Conservation (phyloP, 2,797 vertebrate species). For the Enteromius anoplus region DNA sequence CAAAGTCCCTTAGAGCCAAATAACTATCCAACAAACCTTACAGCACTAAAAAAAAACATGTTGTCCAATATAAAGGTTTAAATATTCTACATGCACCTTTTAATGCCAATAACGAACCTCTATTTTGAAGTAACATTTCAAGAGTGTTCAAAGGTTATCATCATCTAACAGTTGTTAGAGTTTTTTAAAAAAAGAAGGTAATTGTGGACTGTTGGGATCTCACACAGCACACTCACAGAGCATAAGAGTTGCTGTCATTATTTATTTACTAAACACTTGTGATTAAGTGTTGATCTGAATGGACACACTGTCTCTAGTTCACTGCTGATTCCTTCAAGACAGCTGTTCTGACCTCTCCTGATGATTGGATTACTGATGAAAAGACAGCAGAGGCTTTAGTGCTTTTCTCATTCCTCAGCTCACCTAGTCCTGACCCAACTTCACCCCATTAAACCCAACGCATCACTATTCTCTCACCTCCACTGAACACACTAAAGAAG, state of each 20-base stretch:
- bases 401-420: conserved; percentile 33
- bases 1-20: background rate
- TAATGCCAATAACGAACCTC: background rate
- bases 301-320: conserved; percentile 1
- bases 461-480: background rate
- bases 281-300: conserved; percentile 13
- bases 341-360: conserved; percentile 26
- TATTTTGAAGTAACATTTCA: background rate
- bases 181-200: background rate
- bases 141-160: background rate
- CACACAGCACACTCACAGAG: background rate
- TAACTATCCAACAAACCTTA: background rate
- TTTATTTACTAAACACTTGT: background rate
- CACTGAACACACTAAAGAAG: background rate
- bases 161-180: background rate
- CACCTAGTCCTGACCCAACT: conserved; percentile 16
- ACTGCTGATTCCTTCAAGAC: conserved; percentile 19
- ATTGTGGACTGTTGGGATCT: background rate
- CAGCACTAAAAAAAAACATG: background rate
- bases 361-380: conserved; percentile 49
- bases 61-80: background rate
- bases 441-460: conserved; percentile 16
- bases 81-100: background rate
- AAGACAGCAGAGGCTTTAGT: conserved; percentile 39
- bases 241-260: background rate